These are phyloP conservation scores for Drosophila sproati DNA, from an alignment of 1,140 invertebrate species.

Conservation along the genomic window DNA sequence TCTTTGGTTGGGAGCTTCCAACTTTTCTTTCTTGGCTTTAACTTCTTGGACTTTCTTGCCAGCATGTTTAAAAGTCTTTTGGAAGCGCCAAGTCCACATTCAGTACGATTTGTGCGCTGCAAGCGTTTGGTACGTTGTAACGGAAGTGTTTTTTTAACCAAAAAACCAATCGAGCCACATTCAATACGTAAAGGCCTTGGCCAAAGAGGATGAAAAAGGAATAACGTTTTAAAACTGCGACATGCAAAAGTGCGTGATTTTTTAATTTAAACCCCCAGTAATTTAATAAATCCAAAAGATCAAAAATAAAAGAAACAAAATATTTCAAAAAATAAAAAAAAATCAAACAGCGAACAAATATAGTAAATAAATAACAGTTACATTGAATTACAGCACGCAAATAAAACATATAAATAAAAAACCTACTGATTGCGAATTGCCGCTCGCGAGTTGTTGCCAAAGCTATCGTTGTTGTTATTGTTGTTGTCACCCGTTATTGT, in stretches of 20 bases:
- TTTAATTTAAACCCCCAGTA: constrained; percentile 37
- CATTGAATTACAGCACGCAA: constrained; percentile 33
- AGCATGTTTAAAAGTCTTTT: constrained; percentile 83
- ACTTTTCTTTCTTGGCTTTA: constrained; percentile 71
- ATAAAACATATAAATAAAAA: constrained; percentile 12
- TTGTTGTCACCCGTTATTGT: constrained; percentile 47
- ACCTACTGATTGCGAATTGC: constrained; percentile 22
- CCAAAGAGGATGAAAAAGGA: constrained; percentile 6
- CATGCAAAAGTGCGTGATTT: constrained; percentile 31
- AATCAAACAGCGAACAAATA: constrained; percentile 34
- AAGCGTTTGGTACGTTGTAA: constrained; percentile 76
- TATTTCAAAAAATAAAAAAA: neutral
- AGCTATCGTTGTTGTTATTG: constrained; percentile 27
- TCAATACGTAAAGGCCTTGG: constrained; percentile 10
- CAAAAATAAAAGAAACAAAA: neutral
- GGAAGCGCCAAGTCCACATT: constrained; percentile 67
- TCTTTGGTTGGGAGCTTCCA: constrained; percentile 51
- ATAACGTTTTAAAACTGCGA: constrained; percentile 1
- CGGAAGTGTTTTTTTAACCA: constrained; percentile 53
- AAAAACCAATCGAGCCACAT: constrained; percentile 17
- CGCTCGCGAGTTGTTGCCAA: constrained; percentile 39
- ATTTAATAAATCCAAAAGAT: constrained; percentile 12
- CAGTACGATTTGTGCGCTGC: constrained; percentile 77
- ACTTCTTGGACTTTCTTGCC: constrained; percentile 81
- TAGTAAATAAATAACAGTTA: constrained; percentile 36